Evolutionary conservation across 1,140 invertebrate species (phyloP), one percentile per base, ranked within the genome.

Genomic region (Acyrthosiphon pisum): DNA sequence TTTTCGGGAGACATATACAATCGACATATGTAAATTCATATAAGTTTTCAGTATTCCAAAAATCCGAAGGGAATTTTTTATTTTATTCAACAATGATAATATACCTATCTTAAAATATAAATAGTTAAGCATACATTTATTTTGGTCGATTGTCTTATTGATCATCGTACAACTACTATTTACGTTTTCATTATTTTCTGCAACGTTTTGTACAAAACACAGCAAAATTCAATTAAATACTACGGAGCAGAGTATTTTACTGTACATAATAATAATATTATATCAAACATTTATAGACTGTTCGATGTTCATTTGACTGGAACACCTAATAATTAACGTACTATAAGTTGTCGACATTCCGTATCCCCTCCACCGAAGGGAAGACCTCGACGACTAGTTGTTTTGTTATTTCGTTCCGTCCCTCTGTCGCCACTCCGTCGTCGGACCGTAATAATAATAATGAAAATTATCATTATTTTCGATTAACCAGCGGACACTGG

Each of bases 391-490:
- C 84, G 60, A 68, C 60, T n/a, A 68, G 60, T 68, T 68, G 81
- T 2, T 37, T 83, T 83, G 23, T 22, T 26, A 37, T 22, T 23
- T 41, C 7, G 7, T 83, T 83, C 37, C 8, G 8, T 9, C 60
- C 26, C 60, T 68, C 60, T 30, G 60, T n/a, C 60, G 11, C 9
- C 30, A 68, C 60, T 68, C 44, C 44, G 44, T 68, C 81, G 37
- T 41, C 37, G 81, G 20, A 37, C 35, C 37, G 22, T 8, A 37
- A 41, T 83, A 23, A 83, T 26, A 22, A 89, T 89, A 30, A 86
- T 30, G 41, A 44, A 26, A 46, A 87, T n/a, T 91, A 60, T 44
- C 56, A 76, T 91, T 91, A 76, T 76, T 91, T 91, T 91, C 56
- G 90, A 91, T 91, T 76, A 76, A 41, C 30, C 41, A 23, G 7